A percentile compares a stretch with the other conserved stretches of the same genome.
Conservation (phyloP, 2,888 invertebrate genomes). For the Ennomos fuscantarius region DNA sequence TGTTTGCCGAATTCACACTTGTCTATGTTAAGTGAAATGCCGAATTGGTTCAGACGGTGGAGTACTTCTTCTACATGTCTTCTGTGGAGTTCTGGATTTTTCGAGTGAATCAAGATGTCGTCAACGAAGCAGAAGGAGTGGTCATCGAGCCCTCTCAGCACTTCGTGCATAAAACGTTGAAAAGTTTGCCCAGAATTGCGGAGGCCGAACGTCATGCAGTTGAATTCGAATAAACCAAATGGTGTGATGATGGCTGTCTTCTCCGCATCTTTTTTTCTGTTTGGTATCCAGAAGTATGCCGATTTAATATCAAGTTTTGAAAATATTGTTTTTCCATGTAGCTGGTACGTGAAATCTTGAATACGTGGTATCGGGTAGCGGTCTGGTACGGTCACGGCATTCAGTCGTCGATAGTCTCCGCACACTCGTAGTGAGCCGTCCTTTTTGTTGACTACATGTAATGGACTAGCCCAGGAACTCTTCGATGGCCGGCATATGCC, state of each 20-base stretch:
- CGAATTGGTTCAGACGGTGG: no score
- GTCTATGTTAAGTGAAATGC: no score
- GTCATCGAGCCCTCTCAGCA: neutral
- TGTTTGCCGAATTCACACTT: no score
- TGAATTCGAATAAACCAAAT: neutral
- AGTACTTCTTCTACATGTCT: neutral
- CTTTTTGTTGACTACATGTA: slow-evolving; percentile 4
- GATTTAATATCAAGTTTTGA: neutral
- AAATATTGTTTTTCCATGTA: slow-evolving; percentile 2
- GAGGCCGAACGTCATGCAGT: neutral
- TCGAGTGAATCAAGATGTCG: neutral
- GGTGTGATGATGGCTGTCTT: neutral
- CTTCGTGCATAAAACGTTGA: slow-evolving; percentile 3
- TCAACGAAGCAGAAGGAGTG: slow-evolving; percentile 1
- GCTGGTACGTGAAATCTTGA: slow-evolving; percentile 1
- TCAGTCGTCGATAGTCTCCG: slow-evolving; percentile 1
- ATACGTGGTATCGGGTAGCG: slow-evolving; percentile 3
- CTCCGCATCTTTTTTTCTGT: neutral
- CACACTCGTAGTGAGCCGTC: slow-evolving; percentile 5
- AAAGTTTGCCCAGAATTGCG: neutral
- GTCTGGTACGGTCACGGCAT: neutral
- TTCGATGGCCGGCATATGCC: neutral
- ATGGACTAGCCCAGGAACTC: slow-evolving; percentile 1
- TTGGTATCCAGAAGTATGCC: slow-evolving; percentile 1
- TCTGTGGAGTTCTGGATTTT: neutral